These are phyloP conservation scores for Caradrina clavipalpis DNA, from an alignment of 2,888 invertebrate species.

Conservation along the genomic window DNA sequence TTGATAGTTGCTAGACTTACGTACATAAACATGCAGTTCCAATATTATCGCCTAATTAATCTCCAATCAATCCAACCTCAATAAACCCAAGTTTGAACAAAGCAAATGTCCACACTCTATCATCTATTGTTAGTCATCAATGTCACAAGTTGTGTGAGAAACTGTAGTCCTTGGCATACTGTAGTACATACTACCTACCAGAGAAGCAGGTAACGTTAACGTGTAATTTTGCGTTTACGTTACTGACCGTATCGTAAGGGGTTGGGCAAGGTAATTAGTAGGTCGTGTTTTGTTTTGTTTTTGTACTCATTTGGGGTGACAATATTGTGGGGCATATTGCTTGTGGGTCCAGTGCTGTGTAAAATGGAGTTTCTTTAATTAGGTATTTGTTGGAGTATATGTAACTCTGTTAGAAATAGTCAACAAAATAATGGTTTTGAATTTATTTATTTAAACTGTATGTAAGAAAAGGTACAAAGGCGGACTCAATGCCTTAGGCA, in stretches of 20 bases:
- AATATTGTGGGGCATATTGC: constrained; percentile 15
- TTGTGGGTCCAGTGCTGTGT: not conserved
- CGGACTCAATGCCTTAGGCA: too few relatives aligned
- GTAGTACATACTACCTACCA: constrained; percentile 1
- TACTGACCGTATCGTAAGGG: constrained; percentile 32
- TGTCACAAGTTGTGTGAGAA: constrained; percentile 59
- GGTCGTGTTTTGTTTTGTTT: constrained; percentile 35
- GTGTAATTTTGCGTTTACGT: constrained; percentile 53
- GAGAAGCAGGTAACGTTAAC: constrained; percentile 32
- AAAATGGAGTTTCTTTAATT: not conserved
- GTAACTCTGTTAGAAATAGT: too few relatives aligned
- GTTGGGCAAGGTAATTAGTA: constrained; percentile 43
- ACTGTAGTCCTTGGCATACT: constrained; percentile 58
- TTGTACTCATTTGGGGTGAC: constrained; percentile 18
- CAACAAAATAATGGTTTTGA: too few relatives aligned
- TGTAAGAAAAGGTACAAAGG: too few relatives aligned
- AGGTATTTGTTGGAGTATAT: not conserved
- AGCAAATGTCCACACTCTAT: constrained; percentile 35
- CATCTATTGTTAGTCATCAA: constrained; percentile 52
- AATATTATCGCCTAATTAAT: constrained; percentile 36
- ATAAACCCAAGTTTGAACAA: constrained; percentile 41
- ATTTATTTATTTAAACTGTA: too few relatives aligned
- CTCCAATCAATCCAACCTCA: constrained; percentile 28
- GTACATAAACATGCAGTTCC: not conserved
- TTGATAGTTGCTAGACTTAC: constrained; percentile 3